Evolutionary conservation across 2,888 invertebrate genomes (phyloP).

Genomic region (Lepidocyrtinus sp.): DNA sequence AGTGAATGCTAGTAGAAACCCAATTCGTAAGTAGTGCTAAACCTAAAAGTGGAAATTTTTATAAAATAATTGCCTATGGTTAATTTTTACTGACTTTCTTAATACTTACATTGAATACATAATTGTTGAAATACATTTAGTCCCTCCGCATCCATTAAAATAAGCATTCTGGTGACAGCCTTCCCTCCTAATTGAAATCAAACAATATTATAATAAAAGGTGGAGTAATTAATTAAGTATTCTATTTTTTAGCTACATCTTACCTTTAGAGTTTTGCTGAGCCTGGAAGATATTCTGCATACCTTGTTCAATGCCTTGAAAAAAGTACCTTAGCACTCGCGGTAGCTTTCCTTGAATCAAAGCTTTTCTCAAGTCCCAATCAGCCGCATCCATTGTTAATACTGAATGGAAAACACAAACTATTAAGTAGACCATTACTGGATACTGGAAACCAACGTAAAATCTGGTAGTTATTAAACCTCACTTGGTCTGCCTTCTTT

Average conservation of each 20-base stretch:
- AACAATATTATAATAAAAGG: too few relatives aligned
- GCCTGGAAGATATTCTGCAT: conserved; percentile 21
- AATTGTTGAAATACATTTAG: conserved; percentile 20
- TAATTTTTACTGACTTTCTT: background rate
- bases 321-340: conserved; percentile 22
- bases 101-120: conserved; percentile 23
- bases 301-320: conserved; percentile 23
- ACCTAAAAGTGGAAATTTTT: conserved; percentile 1
- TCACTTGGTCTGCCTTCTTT: conserved; percentile 40
- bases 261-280: conserved; percentile 15
- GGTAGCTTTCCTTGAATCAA: conserved; percentile 23
- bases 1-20: conserved; percentile 21
- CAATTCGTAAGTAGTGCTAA: conserved; percentile 5
- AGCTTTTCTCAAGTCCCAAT: conserved; percentile 31
- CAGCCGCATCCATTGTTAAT: conserved; percentile 22
- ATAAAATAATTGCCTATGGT: background rate
- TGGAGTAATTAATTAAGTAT: too few relatives aligned
- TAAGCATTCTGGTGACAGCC: conserved; percentile 20
- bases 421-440: background rate
- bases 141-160: conserved; percentile 34
- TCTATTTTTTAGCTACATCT: too few relatives aligned
- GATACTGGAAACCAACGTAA: too few relatives aligned
- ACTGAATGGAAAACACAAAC: conserved; percentile 15
- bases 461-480: too few relatives aligned
- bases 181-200: too few relatives aligned